Conservation (phyloP, 2,797 vertebrate species). For the Alca torda region DNA sequence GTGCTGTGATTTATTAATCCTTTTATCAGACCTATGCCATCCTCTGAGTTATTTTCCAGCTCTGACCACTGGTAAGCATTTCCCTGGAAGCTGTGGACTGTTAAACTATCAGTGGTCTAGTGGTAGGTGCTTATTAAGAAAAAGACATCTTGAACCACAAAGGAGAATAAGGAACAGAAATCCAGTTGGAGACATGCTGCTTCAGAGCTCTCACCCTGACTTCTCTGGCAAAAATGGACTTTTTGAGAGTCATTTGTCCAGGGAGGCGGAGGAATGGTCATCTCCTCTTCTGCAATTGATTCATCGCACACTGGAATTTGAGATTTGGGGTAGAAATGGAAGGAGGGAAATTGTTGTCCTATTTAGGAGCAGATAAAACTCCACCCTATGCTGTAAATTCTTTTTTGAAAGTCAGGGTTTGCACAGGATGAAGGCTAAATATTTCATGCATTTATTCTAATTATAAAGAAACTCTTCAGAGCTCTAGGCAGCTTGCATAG, state of each 20-base stretch:
- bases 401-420: background rate
- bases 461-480: background rate
- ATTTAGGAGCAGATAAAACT: slow-evolving; percentile 21
- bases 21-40: slow-evolving; percentile 37
- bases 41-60: slow-evolving; percentile 7
- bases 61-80: background rate
- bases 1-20: slow-evolving; percentile 42
- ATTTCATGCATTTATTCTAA: slow-evolving; percentile 19
- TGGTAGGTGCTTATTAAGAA: background rate
- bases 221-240: background rate
- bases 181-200: background rate
- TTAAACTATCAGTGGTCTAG: background rate
- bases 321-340: slow-evolving; percentile 1
- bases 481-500: background rate
- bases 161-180: background rate
- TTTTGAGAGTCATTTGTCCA: background rate
- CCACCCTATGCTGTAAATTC: background rate
- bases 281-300: background rate
- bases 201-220: background rate
- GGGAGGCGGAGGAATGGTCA: background rate
- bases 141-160: background rate
- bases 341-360: background rate
- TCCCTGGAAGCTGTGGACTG: slow-evolving; percentile 11
- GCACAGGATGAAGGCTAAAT: slow-evolving; percentile 7
- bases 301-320: background rate